Conservation (phyloP, 2,888 invertebrate species). For the Margaritifera margaritifera region DNA sequence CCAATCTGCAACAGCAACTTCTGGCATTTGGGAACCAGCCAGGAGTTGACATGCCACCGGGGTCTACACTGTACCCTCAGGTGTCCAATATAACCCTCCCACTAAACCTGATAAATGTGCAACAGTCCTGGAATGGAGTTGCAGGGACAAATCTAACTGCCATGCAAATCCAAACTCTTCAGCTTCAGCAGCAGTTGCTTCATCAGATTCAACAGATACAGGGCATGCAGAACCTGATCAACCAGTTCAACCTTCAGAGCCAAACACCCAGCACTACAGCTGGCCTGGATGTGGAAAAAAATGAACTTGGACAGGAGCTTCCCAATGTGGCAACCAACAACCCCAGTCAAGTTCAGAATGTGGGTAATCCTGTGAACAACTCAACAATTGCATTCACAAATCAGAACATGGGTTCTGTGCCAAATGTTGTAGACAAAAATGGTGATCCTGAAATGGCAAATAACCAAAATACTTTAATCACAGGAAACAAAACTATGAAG, state of each 20-base stretch:
- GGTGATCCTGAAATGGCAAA: too few species aligned
- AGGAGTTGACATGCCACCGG: conserved; percentile 1
- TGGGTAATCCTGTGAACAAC: too few species aligned
- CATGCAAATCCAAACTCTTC: conserved; percentile 58
- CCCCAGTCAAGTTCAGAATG: too few species aligned
- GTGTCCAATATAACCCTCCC: conserved; percentile 19
- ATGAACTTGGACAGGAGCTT: too few species aligned
- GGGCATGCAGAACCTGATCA: conserved; percentile 57
- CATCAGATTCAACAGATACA: conserved; percentile 63
- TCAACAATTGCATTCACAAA: too few species aligned
- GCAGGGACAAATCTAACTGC: conserved; percentile 50
- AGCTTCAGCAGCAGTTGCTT: conserved; percentile 57
- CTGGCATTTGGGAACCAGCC: background rate
- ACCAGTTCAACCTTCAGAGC: conserved; percentile 51
- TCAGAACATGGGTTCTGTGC: too few species aligned
- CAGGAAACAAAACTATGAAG: too few species aligned
- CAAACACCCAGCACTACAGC: background rate
- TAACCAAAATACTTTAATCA: too few species aligned
- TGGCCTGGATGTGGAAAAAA: background rate
- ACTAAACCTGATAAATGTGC: conserved; percentile 49
- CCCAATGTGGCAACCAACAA: too few species aligned
- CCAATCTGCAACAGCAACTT: conserved; percentile 15
- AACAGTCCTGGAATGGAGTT: conserved; percentile 47
- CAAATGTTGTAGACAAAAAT: too few species aligned
- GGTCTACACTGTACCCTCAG: conserved; percentile 3